Evolutionary conservation across 2,888 invertebrate species (phyloP).

Genomic region (Cataglyphis albicans): DNA sequence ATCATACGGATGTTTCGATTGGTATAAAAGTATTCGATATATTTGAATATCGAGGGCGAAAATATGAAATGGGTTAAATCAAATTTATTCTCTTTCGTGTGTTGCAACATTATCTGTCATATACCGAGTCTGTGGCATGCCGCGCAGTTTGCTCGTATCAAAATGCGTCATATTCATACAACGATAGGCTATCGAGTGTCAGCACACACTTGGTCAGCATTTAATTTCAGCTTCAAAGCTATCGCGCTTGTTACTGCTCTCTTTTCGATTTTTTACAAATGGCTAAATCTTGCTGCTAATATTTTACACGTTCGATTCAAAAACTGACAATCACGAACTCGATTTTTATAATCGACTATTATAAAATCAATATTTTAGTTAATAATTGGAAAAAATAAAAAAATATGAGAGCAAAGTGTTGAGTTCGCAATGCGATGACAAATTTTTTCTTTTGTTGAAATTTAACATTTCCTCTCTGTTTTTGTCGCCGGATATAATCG

Average conservation of each 20-base stretch:
- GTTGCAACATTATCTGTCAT: slow-evolving; percentile 43
- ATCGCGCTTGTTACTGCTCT: slow-evolving; percentile 28
- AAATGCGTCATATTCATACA: slow-evolving; percentile 45
- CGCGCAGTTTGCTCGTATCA: slow-evolving; percentile 39
- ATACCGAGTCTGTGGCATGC: slow-evolving; percentile 13
- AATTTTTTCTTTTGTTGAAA: neutral
- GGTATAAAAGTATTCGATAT: slow-evolving; percentile 47
- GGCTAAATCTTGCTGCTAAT: slow-evolving; percentile 19
- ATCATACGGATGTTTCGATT: slow-evolving; percentile 47
- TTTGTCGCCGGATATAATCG: neutral
- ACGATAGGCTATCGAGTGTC: slow-evolving; percentile 38
- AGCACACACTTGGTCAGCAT: slow-evolving; percentile 26
- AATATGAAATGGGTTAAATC: slow-evolving; percentile 55
- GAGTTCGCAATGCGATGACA: neutral
- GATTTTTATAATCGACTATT: neutral
- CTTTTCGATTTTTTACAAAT: slow-evolving; percentile 29
- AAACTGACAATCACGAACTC: neutral
- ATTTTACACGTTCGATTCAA: neutral
- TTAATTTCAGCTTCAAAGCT: slow-evolving; percentile 52
- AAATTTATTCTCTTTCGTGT: slow-evolving; percentile 42
- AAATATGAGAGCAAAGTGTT: neutral
- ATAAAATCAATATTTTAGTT: slow-evolving; percentile 5
- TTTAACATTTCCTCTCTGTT: neutral
- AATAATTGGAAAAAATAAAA: slow-evolving; percentile 10
- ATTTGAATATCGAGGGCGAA: slow-evolving; percentile 46